Percentiles rank a stretch among this genome's conserved stretches.
phyloP scores from a whole-genome alignment of 2,888 invertebrate species.

The Trichogramma evanescens region DNA sequence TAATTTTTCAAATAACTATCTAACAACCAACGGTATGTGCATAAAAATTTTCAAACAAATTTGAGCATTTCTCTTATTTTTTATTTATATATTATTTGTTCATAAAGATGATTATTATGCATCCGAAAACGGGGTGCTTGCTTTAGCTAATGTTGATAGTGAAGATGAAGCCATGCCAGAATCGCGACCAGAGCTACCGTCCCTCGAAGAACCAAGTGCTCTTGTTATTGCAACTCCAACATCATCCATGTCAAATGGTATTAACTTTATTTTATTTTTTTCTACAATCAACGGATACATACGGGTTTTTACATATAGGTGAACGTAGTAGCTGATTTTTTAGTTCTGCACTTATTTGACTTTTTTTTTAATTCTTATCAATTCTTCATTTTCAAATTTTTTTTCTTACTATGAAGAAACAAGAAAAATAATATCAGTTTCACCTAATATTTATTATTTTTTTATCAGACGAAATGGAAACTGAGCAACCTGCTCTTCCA shows the following conservation, averaged over 20 bases:
- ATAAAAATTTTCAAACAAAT: background rate
- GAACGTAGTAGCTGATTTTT: no score
- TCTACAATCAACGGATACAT: no score
- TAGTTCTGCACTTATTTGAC: no score
- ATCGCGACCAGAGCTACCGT: slow-evolving; percentile 37
- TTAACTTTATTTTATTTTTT: no score
- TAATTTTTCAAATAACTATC: background rate
- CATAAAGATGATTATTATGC: slow-evolving; percentile 36
- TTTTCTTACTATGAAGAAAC: background rate
- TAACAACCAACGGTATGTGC: background rate
- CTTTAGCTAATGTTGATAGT: slow-evolving; percentile 34
- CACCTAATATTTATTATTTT: slow-evolving; percentile 1
- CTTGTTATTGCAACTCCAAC: slow-evolving; percentile 30
- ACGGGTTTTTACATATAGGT: no score
- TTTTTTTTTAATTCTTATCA: background rate
- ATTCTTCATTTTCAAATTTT: background rate
- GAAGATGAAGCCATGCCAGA: slow-evolving; percentile 32
- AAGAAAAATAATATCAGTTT: background rate
- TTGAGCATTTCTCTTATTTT: slow-evolving; percentile 2
- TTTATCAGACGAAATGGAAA: slow-evolving; percentile 15
- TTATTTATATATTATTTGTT: slow-evolving; percentile 1
- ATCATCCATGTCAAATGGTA: no score
- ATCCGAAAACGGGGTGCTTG: slow-evolving; percentile 39
- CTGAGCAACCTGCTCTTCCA: slow-evolving; percentile 39
- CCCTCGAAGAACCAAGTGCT: slow-evolving; percentile 35